Conservation (phyloP, 2,888 invertebrate genomes). For the Helicoverpa assulta region DNA sequence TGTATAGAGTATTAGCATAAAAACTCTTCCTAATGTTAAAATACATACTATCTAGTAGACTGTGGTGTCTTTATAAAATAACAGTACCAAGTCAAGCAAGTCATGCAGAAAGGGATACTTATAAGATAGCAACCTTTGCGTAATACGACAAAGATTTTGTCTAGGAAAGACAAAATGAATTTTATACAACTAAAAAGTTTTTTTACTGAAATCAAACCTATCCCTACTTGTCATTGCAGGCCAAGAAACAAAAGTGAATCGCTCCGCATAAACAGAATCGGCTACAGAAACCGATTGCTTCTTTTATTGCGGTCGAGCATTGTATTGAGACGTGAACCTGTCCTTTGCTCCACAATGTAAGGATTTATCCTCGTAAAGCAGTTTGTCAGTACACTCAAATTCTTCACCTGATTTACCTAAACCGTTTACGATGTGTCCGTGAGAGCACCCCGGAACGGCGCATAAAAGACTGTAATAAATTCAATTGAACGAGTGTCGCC, state of each 20-base stretch:
- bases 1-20: too few species aligned
- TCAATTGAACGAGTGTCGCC: constrained; percentile 82
- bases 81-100: too few species aligned
- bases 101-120: too few species aligned
- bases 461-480: constrained; percentile 81
- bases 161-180: not conserved
- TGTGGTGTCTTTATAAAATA: too few species aligned
- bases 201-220: not conserved
- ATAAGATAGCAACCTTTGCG: too few species aligned
- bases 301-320: constrained; percentile 37
- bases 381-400: constrained; percentile 41
- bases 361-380: constrained; percentile 41
- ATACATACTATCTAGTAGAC: too few species aligned
- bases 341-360: constrained; percentile 21
- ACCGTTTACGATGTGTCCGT: constrained; percentile 64
- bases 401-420: constrained; percentile 63
- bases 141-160: too few species aligned
- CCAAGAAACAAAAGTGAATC: constrained; percentile 18
- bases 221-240: not conserved
- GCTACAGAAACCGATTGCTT: constrained; percentile 27
- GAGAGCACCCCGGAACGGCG: constrained; percentile 56
- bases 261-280: constrained; percentile 15
- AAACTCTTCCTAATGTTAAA: too few species aligned
- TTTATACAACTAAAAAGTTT: not conserved
- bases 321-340: constrained; percentile 27